Conservation (phyloP, 2,113 vertebrate species). For the Poeciliopsis prolifica region DNA sequence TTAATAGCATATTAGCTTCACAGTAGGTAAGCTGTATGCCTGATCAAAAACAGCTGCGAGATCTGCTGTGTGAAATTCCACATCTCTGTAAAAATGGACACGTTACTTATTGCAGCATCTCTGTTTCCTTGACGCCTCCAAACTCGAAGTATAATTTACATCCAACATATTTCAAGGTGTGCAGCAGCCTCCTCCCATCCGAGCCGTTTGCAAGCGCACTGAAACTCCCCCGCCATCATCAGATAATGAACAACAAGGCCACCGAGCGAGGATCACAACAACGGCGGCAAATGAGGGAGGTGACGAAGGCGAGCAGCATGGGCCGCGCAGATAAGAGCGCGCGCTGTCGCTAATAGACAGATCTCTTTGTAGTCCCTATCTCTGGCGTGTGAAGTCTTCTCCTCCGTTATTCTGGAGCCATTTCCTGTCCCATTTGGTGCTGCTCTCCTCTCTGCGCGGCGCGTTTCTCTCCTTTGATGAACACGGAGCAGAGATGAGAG, state of each 20-base stretch:
- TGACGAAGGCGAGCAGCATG: neutral
- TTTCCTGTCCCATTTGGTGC: constrained; percentile 26
- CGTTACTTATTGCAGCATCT: neutral
- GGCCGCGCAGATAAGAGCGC: constrained; percentile 16
- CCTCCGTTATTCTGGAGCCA: constrained; percentile 33
- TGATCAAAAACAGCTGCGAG: no score
- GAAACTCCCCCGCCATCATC: neutral
- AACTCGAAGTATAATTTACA: neutral
- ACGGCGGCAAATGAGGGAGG: constrained; percentile 19
- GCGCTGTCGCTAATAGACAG: constrained; percentile 13
- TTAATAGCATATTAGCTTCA: no score
- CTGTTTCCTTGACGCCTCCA: constrained; percentile 1
- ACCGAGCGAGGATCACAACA: neutral
- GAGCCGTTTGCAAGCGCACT: neutral
- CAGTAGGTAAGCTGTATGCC: no score
- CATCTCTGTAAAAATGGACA: no score
- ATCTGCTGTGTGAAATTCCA: no score
- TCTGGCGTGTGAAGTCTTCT: constrained; percentile 6
- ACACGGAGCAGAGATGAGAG: neutral
- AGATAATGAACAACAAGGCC: constrained; percentile 1
- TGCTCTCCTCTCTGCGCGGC: neutral
- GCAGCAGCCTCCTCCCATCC: neutral
- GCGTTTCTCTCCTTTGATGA: constrained; percentile 51
- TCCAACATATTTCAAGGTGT: neutral
- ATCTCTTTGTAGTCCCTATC: constrained; percentile 36